Conservation (phyloP, 2,797 vertebrate species). For the Phoxinus dragarum region DNA sequence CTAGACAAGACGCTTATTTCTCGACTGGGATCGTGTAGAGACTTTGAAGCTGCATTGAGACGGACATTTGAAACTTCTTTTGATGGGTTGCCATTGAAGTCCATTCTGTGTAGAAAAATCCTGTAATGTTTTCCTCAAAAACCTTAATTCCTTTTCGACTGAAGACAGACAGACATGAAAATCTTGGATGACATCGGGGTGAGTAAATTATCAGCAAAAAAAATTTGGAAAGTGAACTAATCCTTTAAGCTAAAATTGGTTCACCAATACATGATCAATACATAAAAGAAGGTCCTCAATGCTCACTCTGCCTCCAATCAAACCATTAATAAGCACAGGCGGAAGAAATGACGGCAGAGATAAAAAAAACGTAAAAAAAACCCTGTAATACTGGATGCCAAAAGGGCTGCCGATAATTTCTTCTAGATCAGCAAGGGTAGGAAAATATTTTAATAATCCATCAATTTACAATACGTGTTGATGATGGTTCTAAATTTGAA, state of each 20-base stretch:
- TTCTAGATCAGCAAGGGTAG: neutral
- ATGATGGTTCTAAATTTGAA: neutral
- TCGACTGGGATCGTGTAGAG: too few relatives aligned
- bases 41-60: too few relatives aligned
- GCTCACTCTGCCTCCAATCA: neutral
- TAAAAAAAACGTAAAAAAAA: neutral
- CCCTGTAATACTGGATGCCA: neutral
- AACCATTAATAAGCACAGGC: neutral
- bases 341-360: slow-evolving; percentile 10
- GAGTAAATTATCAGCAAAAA: too few relatives aligned
- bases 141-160: too few relatives aligned
- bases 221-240: too few relatives aligned
- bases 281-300: neutral
- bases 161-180: too few relatives aligned
- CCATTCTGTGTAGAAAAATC: too few relatives aligned
- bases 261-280: neutral
- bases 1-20: too few relatives aligned
- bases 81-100: too few relatives aligned
- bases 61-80: too few relatives aligned
- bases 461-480: neutral
- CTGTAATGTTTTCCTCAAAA: too few relatives aligned
- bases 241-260: neutral
- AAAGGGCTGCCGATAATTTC: neutral
- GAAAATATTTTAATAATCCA: slow-evolving; percentile 22
- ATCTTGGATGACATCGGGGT: too few relatives aligned